Evolutionary conservation across 2,113 vertebrate species (phyloP), one percentile per base, ranked within the genome.

Genomic region (Calypte anna): DNA sequence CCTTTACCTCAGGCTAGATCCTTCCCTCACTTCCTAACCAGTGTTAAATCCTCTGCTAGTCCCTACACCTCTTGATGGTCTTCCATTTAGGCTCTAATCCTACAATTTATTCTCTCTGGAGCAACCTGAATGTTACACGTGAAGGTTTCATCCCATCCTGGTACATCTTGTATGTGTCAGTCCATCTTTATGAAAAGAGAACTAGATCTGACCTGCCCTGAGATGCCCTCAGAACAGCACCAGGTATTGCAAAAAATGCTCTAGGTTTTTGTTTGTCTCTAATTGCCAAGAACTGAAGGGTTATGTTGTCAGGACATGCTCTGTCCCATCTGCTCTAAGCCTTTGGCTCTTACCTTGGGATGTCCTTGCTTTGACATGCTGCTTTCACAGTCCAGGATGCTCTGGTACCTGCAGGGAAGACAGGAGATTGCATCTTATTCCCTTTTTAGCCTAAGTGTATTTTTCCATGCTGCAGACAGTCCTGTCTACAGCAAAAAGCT

Each of bases 321-420:
- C 55, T 57, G 7, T 11, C 18, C 12, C 38, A 61, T 8, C 15
- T 57, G 4, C 4, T 53, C 48, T 38, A 44, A 72, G 31, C 10
- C 36, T 46, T n/a, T 69, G 51, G 12, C 7, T 74, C 86, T 97
- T 95, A 99, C 98, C 98, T 98, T 97, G 51, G 72, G 70, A 43
- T 94, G 95, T 57, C 94, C 90, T 36, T 97, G 87, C 27, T 69
- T 93, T 27, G 90, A 86, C 61, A 73, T 90, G 64, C 12, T 59
- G 61, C 63, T 94, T 76, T 96, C 97, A 61, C 97, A 38, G 3
- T 98, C 97, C 58, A 92, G 59, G 82, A 95, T 96, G 83, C 96
- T 97, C 92, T 99, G 98, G 95, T 98, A 99, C 87, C 98, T 99
- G 91, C 80, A 80, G 19, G 31, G 46, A 86, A 82, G 88, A 96